Conservation (phyloP, 2,797 vertebrate species). For the Hydrolagus colliei region DNA sequence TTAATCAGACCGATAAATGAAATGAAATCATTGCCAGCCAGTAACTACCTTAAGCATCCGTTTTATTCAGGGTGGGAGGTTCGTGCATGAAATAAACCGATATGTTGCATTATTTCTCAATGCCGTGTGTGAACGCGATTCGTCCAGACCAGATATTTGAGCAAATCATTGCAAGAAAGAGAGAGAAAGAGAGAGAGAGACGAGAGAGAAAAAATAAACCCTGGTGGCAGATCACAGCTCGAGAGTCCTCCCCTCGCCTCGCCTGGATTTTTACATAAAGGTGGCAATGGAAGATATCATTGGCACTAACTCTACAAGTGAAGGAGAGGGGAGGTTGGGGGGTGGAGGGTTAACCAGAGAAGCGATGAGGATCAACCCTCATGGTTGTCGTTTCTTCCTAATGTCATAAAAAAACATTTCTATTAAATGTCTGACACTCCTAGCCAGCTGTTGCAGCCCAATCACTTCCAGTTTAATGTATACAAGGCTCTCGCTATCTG, state of each 20-base stretch:
- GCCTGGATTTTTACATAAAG: not conserved
- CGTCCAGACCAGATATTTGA: not conserved
- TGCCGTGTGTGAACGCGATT: not conserved
- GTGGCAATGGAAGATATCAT: not conserved
- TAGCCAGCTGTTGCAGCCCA: not conserved
- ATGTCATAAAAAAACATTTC: not conserved
- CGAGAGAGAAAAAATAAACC: no score
- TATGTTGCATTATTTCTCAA: constrained; percentile 4
- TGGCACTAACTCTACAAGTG: not conserved
- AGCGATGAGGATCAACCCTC: not conserved
- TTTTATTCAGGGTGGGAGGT: no score
- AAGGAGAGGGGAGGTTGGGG: not conserved
- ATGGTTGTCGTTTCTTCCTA: not conserved
- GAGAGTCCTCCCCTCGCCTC: not conserved
- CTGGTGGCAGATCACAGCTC: not conserved
- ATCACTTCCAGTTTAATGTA: not conserved
- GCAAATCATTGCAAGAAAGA: constrained; percentile 9
- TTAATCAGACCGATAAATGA: not conserved
- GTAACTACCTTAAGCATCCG: not conserved
- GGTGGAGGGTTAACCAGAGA: not conserved
- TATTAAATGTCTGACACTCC: constrained; percentile 13
- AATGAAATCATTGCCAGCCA: not conserved
- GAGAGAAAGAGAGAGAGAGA: no score
- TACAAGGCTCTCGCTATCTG: not conserved
- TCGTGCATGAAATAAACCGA: not conserved